Evolutionary conservation across 23 tunicate genomes (phyloP).

Genomic region (Styela clava): DNA sequence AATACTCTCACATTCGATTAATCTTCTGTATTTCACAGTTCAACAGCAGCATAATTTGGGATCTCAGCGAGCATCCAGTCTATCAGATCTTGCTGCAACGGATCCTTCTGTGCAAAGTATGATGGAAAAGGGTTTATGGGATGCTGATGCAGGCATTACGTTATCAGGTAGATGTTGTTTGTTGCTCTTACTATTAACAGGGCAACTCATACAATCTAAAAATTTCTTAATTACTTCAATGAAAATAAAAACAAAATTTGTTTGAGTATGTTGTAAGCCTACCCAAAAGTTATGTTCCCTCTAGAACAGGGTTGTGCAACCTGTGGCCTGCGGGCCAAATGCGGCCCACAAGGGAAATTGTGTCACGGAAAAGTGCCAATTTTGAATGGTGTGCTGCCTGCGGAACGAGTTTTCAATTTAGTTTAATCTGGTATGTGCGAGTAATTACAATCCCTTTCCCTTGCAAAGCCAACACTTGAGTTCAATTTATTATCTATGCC

Average conservation of each 20-base stretch:
- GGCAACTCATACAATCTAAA: not conserved
- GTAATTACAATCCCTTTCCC: too few relatives aligned
- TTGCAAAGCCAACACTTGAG: too few relatives aligned
- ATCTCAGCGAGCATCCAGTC: slow-evolving; percentile 65
- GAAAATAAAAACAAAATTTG: not conserved
- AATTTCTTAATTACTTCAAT: not conserved
- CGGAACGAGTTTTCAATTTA: too few relatives aligned
- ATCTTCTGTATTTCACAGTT: not conserved
- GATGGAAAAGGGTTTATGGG: slow-evolving; percentile 59
- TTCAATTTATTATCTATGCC: too few relatives aligned
- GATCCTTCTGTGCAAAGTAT: slow-evolving; percentile 94
- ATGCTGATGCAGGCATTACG: slow-evolving; percentile 9
- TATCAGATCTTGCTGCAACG: slow-evolving; percentile 54
- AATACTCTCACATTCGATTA: too few relatives aligned
- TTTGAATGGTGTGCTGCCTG: too few relatives aligned
- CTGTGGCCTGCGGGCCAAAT: not conserved
- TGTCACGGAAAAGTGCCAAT: too few relatives aligned
- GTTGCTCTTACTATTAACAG: not conserved
- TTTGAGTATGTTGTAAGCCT: not conserved
- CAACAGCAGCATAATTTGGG: not conserved
- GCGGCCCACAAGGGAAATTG: not conserved
- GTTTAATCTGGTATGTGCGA: too few relatives aligned
- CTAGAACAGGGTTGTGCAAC: not conserved
- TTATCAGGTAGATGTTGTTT: slow-evolving; percentile 25
- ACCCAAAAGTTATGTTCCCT: not conserved